A percentile compares a stretch with the other conserved stretches of the same genome.
Conservation (phyloP, 2,113 vertebrate species). For the Conger conger region DNA sequence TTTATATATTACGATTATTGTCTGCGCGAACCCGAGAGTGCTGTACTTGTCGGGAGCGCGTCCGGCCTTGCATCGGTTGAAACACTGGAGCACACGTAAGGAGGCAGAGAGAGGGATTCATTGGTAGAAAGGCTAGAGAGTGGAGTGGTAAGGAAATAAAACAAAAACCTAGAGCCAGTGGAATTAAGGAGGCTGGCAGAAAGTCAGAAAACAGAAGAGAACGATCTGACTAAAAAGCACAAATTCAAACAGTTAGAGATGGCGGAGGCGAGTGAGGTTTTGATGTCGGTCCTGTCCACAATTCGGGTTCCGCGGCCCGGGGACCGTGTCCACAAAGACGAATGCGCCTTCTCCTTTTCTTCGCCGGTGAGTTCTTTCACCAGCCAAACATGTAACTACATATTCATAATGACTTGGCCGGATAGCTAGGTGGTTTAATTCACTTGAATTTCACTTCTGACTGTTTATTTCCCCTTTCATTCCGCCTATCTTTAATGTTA, state of each 20-base stretch:
- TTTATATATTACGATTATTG: conserved; percentile 21
- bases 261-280: conserved; percentile 89
- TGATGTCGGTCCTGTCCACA: conserved; percentile 90
- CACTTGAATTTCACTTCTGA: background rate
- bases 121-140: conserved; percentile 27
- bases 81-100: conserved; percentile 21
- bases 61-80: conserved; percentile 34
- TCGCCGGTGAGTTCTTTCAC: conserved; percentile 80
- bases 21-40: conserved; percentile 22
- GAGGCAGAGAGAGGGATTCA: conserved; percentile 34
- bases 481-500: background rate
- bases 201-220: conserved; percentile 38
- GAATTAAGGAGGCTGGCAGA: conserved; percentile 48
- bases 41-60: conserved; percentile 25
- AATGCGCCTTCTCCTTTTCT: conserved; percentile 95
- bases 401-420: background rate
- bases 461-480: background rate
- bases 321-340: conserved; percentile 97
- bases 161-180: conserved; percentile 44
- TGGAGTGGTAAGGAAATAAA: conserved; percentile 32
- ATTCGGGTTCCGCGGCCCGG: conserved; percentile 93
- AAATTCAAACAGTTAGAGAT: conserved; percentile 60
- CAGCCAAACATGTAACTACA: background rate
- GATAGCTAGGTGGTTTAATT: background rate
- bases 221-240: conserved; percentile 43